Evolutionary conservation across 2,888 invertebrate genomes (phyloP).

Genomic region (Rhagonycha fulva): DNA sequence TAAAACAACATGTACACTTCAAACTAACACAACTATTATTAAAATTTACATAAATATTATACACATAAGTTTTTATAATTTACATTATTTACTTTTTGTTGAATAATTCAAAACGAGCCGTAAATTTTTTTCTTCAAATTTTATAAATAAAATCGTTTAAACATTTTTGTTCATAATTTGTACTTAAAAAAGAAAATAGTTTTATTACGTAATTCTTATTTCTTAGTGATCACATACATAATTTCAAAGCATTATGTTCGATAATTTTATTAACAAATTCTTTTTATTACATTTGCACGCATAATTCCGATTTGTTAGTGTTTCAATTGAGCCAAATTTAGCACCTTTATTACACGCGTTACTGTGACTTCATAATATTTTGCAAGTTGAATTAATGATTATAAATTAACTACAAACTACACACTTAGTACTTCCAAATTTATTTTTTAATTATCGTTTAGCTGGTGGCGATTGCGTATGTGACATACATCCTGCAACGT

Average conservation of each 20-base stretch:
- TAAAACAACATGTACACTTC: not conserved
- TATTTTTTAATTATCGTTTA: slow-evolving; percentile 32
- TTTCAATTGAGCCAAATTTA: not conserved
- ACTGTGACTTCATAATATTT: not conserved
- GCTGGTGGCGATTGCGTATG: slow-evolving; percentile 69
- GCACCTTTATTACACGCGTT: not conserved
- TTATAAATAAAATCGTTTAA: not conserved
- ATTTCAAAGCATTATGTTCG: not conserved
- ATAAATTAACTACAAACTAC: slow-evolving; percentile 4
- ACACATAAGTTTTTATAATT: not conserved
- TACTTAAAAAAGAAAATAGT: not conserved
- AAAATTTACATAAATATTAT: not conserved
- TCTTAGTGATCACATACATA: not conserved
- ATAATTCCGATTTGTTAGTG: not conserved
- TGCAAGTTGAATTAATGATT: not conserved
- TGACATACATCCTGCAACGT: slow-evolving; percentile 83
- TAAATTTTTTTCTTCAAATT: not conserved
- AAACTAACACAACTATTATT: not conserved
- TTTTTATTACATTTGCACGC: not conserved
- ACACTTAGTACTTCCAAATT: not conserved
- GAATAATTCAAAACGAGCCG: not conserved
- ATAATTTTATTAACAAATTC: not conserved
- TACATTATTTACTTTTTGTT: not conserved
- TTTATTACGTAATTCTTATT: not conserved
- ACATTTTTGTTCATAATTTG: not conserved